phyloP scores from a whole-genome alignment of 2,888 invertebrate genomes.

The Gandaritis pyraliata region DNA sequence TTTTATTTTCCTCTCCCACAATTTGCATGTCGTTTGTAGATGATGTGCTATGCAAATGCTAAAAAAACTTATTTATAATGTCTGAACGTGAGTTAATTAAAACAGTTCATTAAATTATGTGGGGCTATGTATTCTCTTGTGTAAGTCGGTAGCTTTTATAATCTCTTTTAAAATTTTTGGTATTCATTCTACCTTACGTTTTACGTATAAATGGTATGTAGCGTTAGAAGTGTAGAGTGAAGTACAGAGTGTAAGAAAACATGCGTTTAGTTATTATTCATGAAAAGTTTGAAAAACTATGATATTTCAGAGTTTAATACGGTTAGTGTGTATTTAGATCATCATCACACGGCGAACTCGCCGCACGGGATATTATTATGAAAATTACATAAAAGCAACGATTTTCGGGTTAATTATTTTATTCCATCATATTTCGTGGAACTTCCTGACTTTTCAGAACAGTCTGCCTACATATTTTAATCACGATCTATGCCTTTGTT shows the following conservation, averaged over 20 bases:
- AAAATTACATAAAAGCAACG: not conserved
- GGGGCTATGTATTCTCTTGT: slow-evolving; percentile 34
- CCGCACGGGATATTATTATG: too few species aligned
- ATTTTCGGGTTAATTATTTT: slow-evolving; percentile 4
- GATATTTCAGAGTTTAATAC: too few species aligned
- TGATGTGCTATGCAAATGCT: slow-evolving; percentile 77
- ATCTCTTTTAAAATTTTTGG: slow-evolving; percentile 4
- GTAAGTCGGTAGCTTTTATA: slow-evolving; percentile 22
- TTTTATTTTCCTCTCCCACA: slow-evolving; percentile 78
- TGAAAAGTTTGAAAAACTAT: too few species aligned
- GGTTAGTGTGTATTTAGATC: too few species aligned
- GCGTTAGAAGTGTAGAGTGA: too few species aligned
- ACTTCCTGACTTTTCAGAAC: slow-evolving; percentile 28
- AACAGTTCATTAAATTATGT: slow-evolving; percentile 54
- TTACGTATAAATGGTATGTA: not conserved
- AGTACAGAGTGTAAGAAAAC: too few species aligned
- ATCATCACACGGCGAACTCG: too few species aligned
- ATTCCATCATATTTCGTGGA: not conserved
- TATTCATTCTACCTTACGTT: not conserved
- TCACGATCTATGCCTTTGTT: slow-evolving; percentile 59
- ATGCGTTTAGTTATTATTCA: too few species aligned
- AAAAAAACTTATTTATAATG: slow-evolving; percentile 73
- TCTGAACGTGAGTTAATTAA: slow-evolving; percentile 66
- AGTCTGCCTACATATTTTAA: slow-evolving; percentile 46
- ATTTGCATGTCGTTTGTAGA: slow-evolving; percentile 81